Evolutionary conservation across 2,113 vertebrate genomes (phyloP).

Genomic region (Salvelinus fontinalis): DNA sequence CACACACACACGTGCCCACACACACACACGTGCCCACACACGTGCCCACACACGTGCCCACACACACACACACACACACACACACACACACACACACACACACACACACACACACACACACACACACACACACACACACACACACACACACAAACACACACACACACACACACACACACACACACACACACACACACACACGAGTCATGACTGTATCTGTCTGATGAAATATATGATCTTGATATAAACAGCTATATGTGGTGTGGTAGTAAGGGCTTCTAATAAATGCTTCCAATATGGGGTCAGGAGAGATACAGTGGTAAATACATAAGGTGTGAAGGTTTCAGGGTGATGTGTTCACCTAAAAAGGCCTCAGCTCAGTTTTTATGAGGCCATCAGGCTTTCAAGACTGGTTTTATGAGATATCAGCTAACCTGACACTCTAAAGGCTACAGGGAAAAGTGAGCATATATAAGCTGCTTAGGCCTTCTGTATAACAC

Average conservation of each 20-base stretch:
- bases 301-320: constrained; percentile 18
- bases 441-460: constrained; percentile 21
- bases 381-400: constrained; percentile 50
- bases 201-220: background rate
- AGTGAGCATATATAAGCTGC: constrained; percentile 19
- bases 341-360: constrained; percentile 43
- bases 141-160: too few species aligned
- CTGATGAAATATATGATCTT: background rate
- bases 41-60: too few species aligned
- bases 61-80: too few species aligned
- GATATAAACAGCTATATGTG: background rate
- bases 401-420: constrained; percentile 53
- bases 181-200: background rate
- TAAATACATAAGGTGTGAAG: constrained; percentile 46
- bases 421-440: constrained; percentile 48
- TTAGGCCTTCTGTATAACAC: constrained; percentile 17
- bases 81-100: too few species aligned
- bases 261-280: background rate
- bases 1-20: too few species aligned
- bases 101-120: too few species aligned
- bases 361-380: constrained; percentile 45
- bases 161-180: too few species aligned
- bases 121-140: background rate
- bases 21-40: too few species aligned
- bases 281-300: background rate